Evolutionary conservation across 2,113 vertebrate species (phyloP).

Genomic region (Bos javanicus): DNA sequence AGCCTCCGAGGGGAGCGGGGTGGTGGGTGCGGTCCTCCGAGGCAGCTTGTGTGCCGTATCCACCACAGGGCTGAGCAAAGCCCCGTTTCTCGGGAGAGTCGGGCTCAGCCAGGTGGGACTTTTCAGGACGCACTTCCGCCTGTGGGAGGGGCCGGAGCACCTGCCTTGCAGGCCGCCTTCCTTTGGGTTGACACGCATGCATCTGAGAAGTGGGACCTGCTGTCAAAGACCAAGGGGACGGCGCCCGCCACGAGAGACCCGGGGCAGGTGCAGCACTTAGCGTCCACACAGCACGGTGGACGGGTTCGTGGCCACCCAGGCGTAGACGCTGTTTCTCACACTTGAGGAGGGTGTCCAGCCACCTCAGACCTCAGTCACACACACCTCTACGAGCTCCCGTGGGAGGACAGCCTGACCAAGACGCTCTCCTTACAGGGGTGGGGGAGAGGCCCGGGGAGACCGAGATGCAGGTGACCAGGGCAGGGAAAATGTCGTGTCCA

Average conservation of each 20-base stretch:
- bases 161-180: accelerated
- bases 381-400: accelerated
- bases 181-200: accelerated
- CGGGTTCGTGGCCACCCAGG: accelerated
- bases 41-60: background rate
- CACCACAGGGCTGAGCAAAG: accelerated
- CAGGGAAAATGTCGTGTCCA: accelerated
- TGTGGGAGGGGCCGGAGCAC: accelerated
- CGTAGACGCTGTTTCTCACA: accelerated
- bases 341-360: accelerated
- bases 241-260: accelerated
- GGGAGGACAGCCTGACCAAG: background rate
- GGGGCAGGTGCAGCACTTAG: accelerated
- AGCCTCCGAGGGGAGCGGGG: accelerated
- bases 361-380: accelerated
- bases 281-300: accelerated
- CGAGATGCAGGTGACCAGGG: accelerated
- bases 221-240: accelerated
- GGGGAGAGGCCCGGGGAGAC: background rate
- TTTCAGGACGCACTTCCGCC: background rate
- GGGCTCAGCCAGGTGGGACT: background rate
- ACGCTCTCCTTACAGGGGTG: no score
- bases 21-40: accelerated
- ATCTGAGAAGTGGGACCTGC: background rate
- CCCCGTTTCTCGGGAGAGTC: background rate